phyloP scores from a whole-genome alignment of 2,113 vertebrate species.

The Xenopus laevis region DNA sequence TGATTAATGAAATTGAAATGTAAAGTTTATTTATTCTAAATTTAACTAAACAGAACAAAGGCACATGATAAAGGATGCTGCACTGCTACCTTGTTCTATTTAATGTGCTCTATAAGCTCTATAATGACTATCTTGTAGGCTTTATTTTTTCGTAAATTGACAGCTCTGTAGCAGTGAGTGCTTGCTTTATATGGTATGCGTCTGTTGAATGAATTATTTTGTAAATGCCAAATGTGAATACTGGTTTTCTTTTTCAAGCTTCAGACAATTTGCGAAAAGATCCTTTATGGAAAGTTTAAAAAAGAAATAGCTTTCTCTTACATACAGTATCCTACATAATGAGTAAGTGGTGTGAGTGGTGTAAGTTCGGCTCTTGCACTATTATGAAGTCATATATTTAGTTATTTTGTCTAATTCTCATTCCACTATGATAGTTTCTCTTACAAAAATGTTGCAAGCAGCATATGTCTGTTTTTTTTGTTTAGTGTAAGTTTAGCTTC shows the following conservation, averaged over 20 bases:
- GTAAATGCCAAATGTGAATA: constrained; percentile 65
- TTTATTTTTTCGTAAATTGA: neutral
- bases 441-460: too few species aligned
- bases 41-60: too few species aligned
- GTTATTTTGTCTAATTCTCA: neutral
- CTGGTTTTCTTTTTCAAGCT: constrained; percentile 57
- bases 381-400: neutral
- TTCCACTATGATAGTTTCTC: neutral
- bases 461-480: too few species aligned
- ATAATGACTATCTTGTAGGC: too few species aligned
- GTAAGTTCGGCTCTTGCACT: neutral
- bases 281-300: constrained; percentile 58
- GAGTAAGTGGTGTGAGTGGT: constrained; percentile 40
- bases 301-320: constrained; percentile 62
- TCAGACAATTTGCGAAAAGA: constrained; percentile 66
- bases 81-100: too few species aligned
- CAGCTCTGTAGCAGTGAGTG: neutral
- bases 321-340: constrained; percentile 59
- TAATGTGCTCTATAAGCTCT: too few species aligned
- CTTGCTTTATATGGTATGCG: neutral
- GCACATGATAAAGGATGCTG: too few species aligned
- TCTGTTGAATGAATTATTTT: constrained; percentile 53
- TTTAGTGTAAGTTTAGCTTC: too few species aligned
- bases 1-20: too few species aligned
- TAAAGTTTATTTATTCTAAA: too few species aligned